Evolutionary conservation across 2,113 vertebrate genomes (phyloP).

Genomic region (Chaetodon trifascialis): DNA sequence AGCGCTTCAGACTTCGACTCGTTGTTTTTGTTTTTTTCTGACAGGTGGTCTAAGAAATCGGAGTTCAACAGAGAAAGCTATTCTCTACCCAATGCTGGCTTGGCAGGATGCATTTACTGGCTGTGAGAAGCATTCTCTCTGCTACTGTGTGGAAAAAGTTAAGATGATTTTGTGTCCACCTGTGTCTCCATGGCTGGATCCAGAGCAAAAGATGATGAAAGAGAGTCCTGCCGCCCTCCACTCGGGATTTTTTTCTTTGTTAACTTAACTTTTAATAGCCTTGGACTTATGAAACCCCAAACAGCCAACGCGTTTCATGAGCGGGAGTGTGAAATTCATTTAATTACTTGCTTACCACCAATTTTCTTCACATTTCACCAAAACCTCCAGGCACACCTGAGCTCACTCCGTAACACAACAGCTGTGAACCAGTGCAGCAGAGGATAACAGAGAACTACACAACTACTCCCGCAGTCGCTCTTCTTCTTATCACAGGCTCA

Average conservation of each 20-base stretch:
- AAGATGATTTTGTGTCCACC: slow-evolving; percentile 34
- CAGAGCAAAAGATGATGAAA: slow-evolving; percentile 10
- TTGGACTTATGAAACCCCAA: slow-evolving; percentile 10
- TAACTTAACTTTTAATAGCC: slow-evolving; percentile 33
- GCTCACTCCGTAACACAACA: slow-evolving; percentile 50
- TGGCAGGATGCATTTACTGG: slow-evolving; percentile 30
- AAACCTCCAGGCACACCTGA: slow-evolving; percentile 62
- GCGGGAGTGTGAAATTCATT: slow-evolving; percentile 21
- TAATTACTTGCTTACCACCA: slow-evolving; percentile 33
- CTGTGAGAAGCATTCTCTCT: slow-evolving; percentile 38
- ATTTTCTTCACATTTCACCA: slow-evolving; percentile 56
- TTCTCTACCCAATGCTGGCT: slow-evolving; percentile 17
- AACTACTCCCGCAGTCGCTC: slow-evolving; percentile 53
- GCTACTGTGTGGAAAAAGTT: slow-evolving; percentile 10
- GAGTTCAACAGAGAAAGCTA: slow-evolving; percentile 32
- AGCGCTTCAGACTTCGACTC: neutral
- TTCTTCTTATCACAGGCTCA: slow-evolving; percentile 63
- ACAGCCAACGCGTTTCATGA: neutral
- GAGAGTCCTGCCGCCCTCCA: neutral
- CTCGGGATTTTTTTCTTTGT: slow-evolving; percentile 15
- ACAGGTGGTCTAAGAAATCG: slow-evolving; percentile 49
- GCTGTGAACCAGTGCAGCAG: slow-evolving; percentile 35
- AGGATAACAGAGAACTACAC: slow-evolving; percentile 43
- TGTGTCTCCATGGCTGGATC: slow-evolving; percentile 17
- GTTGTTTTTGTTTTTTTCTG: slow-evolving; percentile 7